Conservation (phyloP, 2,113 vertebrate species). For the Phyllopteryx taeniolatus region DNA sequence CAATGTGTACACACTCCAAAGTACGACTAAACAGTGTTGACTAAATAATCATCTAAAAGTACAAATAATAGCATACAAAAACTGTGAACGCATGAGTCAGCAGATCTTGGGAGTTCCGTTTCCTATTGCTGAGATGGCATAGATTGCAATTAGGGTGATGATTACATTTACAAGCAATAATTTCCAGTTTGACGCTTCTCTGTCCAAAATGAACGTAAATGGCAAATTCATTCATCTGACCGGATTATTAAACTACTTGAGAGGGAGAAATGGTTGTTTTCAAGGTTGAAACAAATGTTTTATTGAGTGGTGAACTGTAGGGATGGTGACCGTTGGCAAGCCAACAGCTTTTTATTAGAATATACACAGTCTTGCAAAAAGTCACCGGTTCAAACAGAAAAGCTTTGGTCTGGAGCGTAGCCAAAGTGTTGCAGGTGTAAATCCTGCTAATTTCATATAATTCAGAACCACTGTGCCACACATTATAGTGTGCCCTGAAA, state of each 20-base stretch:
- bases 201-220: background rate
- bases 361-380: background rate
- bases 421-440: background rate
- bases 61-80: constrained; percentile 9
- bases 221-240: background rate
- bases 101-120: constrained; percentile 6
- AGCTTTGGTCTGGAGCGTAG: background rate
- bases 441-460: background rate
- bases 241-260: background rate
- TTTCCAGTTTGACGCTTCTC: background rate
- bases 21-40: constrained; percentile 27
- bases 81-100: constrained; percentile 36
- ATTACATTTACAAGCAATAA: background rate
- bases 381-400: background rate
- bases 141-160: background rate
- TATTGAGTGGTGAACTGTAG: background rate
- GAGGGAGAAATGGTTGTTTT: background rate
- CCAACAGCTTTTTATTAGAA: background rate
- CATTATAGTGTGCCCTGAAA: background rate
- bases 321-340: background rate
- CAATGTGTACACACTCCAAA: constrained; percentile 52
- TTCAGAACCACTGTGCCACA: background rate
- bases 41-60: constrained; percentile 30
- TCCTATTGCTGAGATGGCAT: constrained; percentile 2
- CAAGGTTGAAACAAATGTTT: background rate